Evolutionary conservation across 2,113 vertebrate species (phyloP).

Genomic region (Loxodonta africana): DNA sequence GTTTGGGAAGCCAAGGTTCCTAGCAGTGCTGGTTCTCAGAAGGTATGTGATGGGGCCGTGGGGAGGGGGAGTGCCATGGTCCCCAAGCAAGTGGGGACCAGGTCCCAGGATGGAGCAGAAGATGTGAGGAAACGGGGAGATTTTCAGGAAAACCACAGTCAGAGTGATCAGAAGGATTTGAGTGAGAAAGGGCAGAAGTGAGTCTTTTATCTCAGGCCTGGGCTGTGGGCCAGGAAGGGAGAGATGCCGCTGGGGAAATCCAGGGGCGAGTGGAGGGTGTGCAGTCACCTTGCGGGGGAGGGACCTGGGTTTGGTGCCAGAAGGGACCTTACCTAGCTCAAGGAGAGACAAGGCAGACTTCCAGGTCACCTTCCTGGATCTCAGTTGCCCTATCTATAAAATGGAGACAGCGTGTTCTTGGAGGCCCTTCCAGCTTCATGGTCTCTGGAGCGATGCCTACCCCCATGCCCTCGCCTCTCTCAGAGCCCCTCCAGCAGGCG

Average conservation of each 20-base stretch:
- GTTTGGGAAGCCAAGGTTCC: neutral
- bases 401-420: neutral
- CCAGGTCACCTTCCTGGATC: neutral
- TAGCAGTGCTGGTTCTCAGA: neutral
- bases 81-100: neutral
- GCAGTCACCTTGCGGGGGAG: no score
- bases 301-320: neutral
- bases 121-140: neutral
- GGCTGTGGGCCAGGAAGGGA: constrained; percentile 51
- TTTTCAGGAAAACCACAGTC: neutral
- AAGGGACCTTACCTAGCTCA: neutral
- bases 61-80: neutral
- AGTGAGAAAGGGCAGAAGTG: neutral
- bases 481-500: neutral
- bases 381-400: neutral
- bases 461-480: neutral
- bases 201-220: constrained; percentile 1
- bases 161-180: neutral
- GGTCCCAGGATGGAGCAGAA: neutral
- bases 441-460: neutral
- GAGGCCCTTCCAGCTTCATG: neutral
- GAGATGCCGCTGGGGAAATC: neutral
- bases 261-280: neutral
- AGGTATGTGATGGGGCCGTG: neutral
- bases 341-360: neutral